These are phyloP conservation scores for Chrysotoxum bicinctum DNA, from an alignment of 2,888 invertebrate genomes.

Conservation along the genomic window DNA sequence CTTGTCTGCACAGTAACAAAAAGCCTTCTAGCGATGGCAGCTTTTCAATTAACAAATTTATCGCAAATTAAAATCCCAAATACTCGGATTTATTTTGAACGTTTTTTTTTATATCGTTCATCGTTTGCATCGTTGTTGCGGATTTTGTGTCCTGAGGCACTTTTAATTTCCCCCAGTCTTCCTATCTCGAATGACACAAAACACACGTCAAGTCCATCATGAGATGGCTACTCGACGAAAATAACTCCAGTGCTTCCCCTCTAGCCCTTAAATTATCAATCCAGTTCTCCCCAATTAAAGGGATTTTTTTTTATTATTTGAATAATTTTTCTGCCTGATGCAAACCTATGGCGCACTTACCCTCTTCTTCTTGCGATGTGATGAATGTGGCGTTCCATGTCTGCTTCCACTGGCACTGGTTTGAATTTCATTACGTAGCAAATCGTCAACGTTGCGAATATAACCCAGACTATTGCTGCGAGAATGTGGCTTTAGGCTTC, in stretches of 20 bases:
- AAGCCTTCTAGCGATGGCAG: slow-evolving; percentile 33
- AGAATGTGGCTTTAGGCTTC: slow-evolving; percentile 69
- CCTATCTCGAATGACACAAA: background rate
- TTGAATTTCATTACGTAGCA: slow-evolving; percentile 74
- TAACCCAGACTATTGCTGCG: slow-evolving; percentile 79
- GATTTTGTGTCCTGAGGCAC: slow-evolving; percentile 27
- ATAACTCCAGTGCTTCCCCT: slow-evolving; percentile 1
- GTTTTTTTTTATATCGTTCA: background rate
- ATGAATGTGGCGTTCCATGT: slow-evolving; percentile 76
- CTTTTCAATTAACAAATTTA: slow-evolving; percentile 68
- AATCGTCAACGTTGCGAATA: slow-evolving; percentile 80
- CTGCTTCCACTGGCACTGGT: slow-evolving; percentile 75
- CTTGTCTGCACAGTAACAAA: slow-evolving; percentile 12
- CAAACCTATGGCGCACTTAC: slow-evolving; percentile 74
- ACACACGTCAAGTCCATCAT: slow-evolving; percentile 28
- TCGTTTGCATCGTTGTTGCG: background rate
- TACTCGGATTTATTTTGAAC: background rate
- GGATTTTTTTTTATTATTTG: slow-evolving; percentile 1
- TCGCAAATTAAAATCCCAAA: slow-evolving; percentile 57
- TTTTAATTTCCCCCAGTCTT: slow-evolving; percentile 52
- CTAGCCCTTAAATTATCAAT: slow-evolving; percentile 9
- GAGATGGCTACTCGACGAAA: slow-evolving; percentile 3
- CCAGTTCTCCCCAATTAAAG: slow-evolving; percentile 15
- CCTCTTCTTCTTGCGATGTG: slow-evolving; percentile 78
- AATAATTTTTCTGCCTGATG: background rate